These are phyloP conservation scores for Martes martes DNA, from an alignment of 2,113 vertebrate genomes.

Conservation along the genomic window DNA sequence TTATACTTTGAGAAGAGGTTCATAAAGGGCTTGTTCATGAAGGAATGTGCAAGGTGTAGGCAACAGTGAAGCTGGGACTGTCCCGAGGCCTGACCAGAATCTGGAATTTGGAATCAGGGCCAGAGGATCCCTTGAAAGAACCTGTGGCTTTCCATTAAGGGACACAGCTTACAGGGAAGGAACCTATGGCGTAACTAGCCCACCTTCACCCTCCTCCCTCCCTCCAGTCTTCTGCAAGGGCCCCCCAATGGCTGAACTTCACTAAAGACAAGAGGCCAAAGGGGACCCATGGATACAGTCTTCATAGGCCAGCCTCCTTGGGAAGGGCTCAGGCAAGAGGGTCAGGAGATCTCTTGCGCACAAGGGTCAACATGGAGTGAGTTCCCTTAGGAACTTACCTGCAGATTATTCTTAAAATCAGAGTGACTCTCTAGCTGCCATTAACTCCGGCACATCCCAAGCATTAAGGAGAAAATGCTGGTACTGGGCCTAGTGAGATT, in stretches of 20 bases:
- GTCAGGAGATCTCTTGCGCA: too few relatives aligned
- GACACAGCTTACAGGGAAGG: neutral
- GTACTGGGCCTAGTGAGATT: neutral
- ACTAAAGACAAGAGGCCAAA: neutral
- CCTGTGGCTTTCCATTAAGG: neutral
- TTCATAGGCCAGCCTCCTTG: neutral
- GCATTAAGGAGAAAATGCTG: neutral
- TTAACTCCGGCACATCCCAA: neutral
- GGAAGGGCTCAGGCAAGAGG: too few relatives aligned
- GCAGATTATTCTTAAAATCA: neutral
- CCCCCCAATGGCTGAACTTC: neutral
- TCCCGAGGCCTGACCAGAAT: neutral
- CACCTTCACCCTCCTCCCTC: neutral
- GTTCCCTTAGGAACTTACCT: neutral
- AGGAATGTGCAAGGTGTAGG: neutral
- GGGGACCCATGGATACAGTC: accelerated
- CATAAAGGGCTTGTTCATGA: neutral
- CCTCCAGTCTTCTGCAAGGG: neutral
- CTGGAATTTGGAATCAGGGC: neutral
- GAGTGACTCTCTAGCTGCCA: neutral
- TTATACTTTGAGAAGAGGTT: neutral
- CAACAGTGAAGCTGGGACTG: neutral
- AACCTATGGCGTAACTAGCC: neutral
- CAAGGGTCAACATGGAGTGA: neutral
- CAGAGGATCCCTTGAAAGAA: neutral